A percentile compares a stretch with the other conserved stretches of the same genome.
phyloP scores from a whole-genome alignment of 2,113 vertebrate genomes.

The Hemiscyllium ocellatum region DNA sequence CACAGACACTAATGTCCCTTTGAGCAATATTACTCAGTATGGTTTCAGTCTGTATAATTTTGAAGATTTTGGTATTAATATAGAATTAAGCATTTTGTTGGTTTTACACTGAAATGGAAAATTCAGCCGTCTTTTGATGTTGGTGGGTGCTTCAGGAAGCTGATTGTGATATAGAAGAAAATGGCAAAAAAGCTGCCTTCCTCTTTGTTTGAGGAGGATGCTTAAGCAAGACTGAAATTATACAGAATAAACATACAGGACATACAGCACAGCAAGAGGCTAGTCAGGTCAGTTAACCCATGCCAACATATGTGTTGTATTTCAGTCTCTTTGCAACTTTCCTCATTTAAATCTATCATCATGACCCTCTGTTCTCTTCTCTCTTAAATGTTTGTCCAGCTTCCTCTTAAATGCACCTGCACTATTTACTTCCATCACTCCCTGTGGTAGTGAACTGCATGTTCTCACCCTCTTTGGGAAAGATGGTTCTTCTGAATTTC shows the following conservation, averaged over 20 bases:
- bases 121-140: not conserved
- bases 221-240: not conserved
- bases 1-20: not conserved
- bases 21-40: not conserved
- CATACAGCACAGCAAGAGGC: too few relatives aligned
- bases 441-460: too few relatives aligned
- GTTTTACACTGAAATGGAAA: not conserved
- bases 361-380: too few relatives aligned
- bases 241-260: not conserved
- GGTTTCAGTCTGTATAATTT: not conserved
- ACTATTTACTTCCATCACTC: too few relatives aligned
- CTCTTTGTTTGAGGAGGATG: not conserved
- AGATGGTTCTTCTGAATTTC: too few relatives aligned
- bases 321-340: too few relatives aligned
- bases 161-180: not conserved
- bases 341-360: too few relatives aligned
- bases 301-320: too few relatives aligned
- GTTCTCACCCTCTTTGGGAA: too few relatives aligned
- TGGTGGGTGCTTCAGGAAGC: not conserved
- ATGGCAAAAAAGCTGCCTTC: not conserved
- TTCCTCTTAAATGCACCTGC: too few relatives aligned
- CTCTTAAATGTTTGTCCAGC: too few relatives aligned
- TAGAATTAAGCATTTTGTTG: not conserved
- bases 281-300: too few relatives aligned
- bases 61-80: not conserved